Evolutionary conservation across 2,113 vertebrate species (phyloP), one percentile per base, ranked within the genome.

Genomic region (Saimiri boliviensis): DNA sequence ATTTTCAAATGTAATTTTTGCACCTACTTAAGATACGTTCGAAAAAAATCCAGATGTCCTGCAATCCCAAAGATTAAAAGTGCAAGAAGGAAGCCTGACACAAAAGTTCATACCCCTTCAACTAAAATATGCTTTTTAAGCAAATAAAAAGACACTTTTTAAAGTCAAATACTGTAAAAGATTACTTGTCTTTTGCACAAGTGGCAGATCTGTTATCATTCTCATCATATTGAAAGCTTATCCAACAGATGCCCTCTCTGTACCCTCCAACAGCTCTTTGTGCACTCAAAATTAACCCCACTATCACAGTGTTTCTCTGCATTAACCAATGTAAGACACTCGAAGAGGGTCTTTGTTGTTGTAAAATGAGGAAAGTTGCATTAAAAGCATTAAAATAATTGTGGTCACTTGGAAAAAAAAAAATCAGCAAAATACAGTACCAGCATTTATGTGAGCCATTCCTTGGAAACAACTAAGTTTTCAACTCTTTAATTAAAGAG

Each of bases 201-300:
- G 79, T 94, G 0, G 6, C 96, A 98, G 97, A 91, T 97, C 91
- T 89, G 97, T 99, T 98, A 98, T 99, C 98, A 40, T 74, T 92
- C 93, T 95, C 98, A 99, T 99, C 98, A 97, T 96, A 98, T 93
- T 98, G 98, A 98, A 98, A 98, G 98, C 98, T 99, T 99, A 99
- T 99, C 98, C 99, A 96, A 93, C 93, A 99, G 99, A 99, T 99
- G 98, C 96, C 98, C 98, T 99, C 98, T 98, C 97, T 63, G 98
- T 98, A 98, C 97, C 98, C 98, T 98, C 98, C 92, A 95, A 52
- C 56, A 90, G 93, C 74, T 97, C 98, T 99, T 99, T 99, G 98
- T 99, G 97, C 10, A 0, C 97, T 97, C 97, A 97, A 96, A 98
- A 99, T 98, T 98, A 99, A 98, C 97, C 97, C 70, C 96, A 35